A percentile compares a stretch with the other conserved stretches of the same genome.
These are phyloP conservation scores for Agriotes lineatus DNA, from an alignment of 2,888 invertebrate genomes.

Conservation along the genomic window DNA sequence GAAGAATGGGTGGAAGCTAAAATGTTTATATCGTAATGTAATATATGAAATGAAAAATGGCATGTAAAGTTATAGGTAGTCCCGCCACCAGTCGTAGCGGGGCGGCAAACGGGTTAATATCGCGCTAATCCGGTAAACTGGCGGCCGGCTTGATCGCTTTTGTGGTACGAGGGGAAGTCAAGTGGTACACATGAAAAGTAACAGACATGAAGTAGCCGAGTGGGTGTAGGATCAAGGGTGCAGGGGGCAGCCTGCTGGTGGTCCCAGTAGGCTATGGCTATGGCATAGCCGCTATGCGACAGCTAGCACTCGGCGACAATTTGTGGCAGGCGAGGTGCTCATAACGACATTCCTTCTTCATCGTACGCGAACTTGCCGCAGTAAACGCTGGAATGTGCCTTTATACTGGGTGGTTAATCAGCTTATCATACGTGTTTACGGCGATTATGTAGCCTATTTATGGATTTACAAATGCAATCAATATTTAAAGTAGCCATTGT, in stretches of 20 bases:
- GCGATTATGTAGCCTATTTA: conserved; percentile 1
- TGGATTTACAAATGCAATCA: neutral
- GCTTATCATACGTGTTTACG: conserved; percentile 10
- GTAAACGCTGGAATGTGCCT: conserved; percentile 32
- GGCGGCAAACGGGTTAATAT: conserved; percentile 5
- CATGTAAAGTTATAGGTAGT: conserved; percentile 27
- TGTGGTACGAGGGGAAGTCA: conserved; percentile 14
- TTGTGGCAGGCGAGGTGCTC: conserved; percentile 48
- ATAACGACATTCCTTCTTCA: conserved; percentile 49
- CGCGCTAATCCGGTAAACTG: neutral
- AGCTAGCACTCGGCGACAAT: conserved; percentile 47
- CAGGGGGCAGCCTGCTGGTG: conserved; percentile 38
- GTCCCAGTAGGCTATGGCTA: conserved; percentile 40
- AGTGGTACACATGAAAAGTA: conserved; percentile 27
- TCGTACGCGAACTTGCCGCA: conserved; percentile 31
- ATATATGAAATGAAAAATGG: conserved; percentile 34
- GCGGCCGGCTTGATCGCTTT: neutral
- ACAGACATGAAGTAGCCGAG: conserved; percentile 38
- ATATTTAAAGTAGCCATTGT: neutral
- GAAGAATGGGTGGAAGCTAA: conserved; percentile 40
- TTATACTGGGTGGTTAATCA: conserved; percentile 13
- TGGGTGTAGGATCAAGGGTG: conserved; percentile 37
- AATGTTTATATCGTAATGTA: conserved; percentile 33
- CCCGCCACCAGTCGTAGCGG: neutral
- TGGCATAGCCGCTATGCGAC: too few relatives aligned